phyloP scores from a whole-genome alignment of 2,888 invertebrate genomes.

The Myathropa florea region DNA sequence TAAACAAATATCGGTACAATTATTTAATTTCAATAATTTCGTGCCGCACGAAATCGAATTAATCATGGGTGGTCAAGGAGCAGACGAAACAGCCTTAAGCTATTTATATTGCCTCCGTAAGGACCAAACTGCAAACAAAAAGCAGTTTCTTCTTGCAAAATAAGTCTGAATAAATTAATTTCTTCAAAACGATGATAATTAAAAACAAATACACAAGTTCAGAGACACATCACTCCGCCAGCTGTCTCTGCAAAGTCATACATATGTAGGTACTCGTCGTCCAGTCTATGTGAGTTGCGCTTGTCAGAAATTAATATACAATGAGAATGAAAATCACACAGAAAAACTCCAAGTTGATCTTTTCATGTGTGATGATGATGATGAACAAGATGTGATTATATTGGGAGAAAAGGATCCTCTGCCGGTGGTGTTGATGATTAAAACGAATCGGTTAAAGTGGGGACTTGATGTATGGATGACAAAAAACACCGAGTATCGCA shows the following conservation, averaged over 20 bases:
- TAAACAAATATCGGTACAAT: conserved; percentile 62
- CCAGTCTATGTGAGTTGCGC: conserved; percentile 14
- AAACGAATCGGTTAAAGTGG: conserved; percentile 49
- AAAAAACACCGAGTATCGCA: not conserved
- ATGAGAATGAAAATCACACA: conserved; percentile 42
- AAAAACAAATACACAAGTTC: conserved; percentile 49
- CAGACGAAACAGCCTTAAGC: not conserved
- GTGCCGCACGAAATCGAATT: conserved; percentile 66
- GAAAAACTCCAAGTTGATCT: conserved; percentile 1
- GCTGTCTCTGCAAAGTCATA: conserved; percentile 10
- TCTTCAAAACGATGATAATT: conserved; percentile 55
- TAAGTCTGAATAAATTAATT: conserved; percentile 45
- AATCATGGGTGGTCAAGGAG: conserved; percentile 54
- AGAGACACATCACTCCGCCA: conserved; percentile 36
- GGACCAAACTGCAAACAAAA: not conserved
- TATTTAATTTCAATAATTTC: conserved; percentile 57
- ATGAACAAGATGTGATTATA: not conserved
- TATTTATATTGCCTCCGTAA: not conserved
- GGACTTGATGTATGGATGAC: conserved; percentile 28
- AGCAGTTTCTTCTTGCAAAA: too few species aligned
- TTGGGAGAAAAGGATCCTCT: conserved; percentile 16
- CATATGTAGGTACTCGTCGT: not conserved
- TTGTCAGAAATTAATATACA: conserved; percentile 64
- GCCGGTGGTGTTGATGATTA: conserved; percentile 57
- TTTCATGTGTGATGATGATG: conserved; percentile 29